Evolutionary conservation across 2,888 invertebrate genomes (phyloP), one percentile per base, ranked within the genome.

Genomic region (Galeruca laticollis): DNA sequence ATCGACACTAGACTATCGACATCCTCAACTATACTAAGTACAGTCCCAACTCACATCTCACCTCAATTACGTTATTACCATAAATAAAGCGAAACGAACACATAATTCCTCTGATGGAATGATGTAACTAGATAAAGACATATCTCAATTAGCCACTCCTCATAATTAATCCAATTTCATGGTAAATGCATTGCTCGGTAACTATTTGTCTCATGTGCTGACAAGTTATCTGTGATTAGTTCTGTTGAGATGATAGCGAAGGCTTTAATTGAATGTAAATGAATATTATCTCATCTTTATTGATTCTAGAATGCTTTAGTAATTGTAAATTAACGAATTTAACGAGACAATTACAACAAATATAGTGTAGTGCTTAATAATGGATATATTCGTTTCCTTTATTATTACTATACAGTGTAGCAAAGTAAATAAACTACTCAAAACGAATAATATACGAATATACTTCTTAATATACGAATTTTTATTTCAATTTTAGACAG

Each of bases 61-160:
- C 43, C 56, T 56, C 52, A 64, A 51, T 37, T 47, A 64, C 31
- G 15, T 0, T 31, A 54, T 63, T 63, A 56, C 54, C 51, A 56
- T 26, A 64, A 64, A 64, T 64, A 64, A 43, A 56, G 43, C 31
- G 56, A 47, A 56, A 64, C 18, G 31, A 52, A 33, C 37, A 33
- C 54, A 64, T 54, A 56, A 56, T 56, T 56, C 40, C 31, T 43
- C 56, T 35, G 51, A 35, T 61, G 35, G 15, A 35, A 40, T 43
- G 64, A 64, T 56, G 56, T 47, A 64, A 64, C 54, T 37, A 64
- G 64, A 49, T 54, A 21, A 63, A 63, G 49, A 60, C 47, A 15
- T 63, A 37, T 64, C 64, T 56, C 64, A 64, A 64, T 64, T 64
- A 64, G 52, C 64, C 64, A 56, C 64, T 64, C 64, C 64, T n/a